Conservation (phyloP, 2,113 vertebrate genomes). For the Melanostigma gelatinosum region DNA sequence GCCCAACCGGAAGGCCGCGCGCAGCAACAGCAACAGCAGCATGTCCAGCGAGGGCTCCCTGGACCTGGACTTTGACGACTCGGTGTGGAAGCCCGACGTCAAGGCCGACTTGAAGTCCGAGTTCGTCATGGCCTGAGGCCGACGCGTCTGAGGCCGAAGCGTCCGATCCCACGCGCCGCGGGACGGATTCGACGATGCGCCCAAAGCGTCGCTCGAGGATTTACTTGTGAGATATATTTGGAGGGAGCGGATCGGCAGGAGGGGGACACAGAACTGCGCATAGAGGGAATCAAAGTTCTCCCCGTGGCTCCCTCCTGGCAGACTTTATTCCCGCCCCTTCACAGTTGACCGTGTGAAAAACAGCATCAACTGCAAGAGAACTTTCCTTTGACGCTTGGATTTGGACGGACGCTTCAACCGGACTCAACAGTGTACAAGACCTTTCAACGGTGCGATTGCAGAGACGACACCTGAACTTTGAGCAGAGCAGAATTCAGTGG, state of each 20-base stretch:
- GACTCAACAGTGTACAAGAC: conserved; percentile 67
- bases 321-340: conserved; percentile 63
- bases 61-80: conserved; percentile 97
- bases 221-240: conserved; percentile 44
- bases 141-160: not conserved
- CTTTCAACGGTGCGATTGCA: conserved; percentile 43
- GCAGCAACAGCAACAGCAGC: conserved; percentile 92
- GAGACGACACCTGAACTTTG: conserved; percentile 67
- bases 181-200: conserved; percentile 35
- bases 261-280: conserved; percentile 29
- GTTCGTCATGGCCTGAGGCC: conserved; percentile 92
- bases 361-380: conserved; percentile 45
- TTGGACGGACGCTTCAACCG: conserved; percentile 59
- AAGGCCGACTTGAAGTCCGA: conserved; percentile 97
- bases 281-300: conserved; percentile 47
- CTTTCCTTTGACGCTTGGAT: conserved; percentile 64
- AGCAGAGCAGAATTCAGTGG: conserved; percentile 77
- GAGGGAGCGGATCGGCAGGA: conserved; percentile 46
- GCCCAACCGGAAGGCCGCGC: conserved; percentile 91
- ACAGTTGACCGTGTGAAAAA: conserved; percentile 61
- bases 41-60: conserved; percentile 89
- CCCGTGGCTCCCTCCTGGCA: conserved; percentile 43
- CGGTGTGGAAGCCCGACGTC: conserved; percentile 96
- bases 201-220: conserved; percentile 46
- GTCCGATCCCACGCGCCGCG: not conserved